Evolutionary conservation across 1,140 invertebrate genomes (phyloP), one percentile per base, ranked within the genome.

Genomic region (Brachionus plicatilis): DNA sequence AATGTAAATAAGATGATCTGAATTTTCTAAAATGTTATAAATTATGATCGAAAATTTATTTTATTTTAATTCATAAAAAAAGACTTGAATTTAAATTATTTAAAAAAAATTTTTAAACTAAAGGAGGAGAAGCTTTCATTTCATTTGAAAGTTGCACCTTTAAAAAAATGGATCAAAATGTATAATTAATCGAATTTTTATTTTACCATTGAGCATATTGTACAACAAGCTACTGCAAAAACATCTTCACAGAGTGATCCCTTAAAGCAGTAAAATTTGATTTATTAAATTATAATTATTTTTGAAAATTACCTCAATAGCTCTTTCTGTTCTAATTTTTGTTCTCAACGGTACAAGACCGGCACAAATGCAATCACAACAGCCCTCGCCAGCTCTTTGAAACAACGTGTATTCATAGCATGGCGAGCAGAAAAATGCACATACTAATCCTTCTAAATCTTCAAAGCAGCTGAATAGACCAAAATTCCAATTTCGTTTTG

Each of bases 301-400:
- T 37, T 29, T 3, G 1, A 37, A 41, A 65, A 37, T 80, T 56
- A 80, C 76, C 9, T 80, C 20, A 37, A 80, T 80, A n/a, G 14
- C 79, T 82, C 79, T 60, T 47, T 82, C 27, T 11, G 53, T 82
- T 60, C 79, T 60, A 82, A 82, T 20, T 65, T 82, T 82, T 27
- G 79, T 82, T 65, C 79, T 14, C 6, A 82, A 17, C 1, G 79
- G 53, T 29, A 82, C 9, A 11, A 82, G 27, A 6, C 79, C 79
- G 20, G 37, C 79, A 17, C 33, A 82, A 27, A 33, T 47, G 41
- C 79, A 82, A 14, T 47, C 65, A 68, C 79, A 82, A 27, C 14
- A 82, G n/a, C 41, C 53, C 17, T 82, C 79, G 12, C 79, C 79
- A 9, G 79, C 53, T 27, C 37, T 47, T 4, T 24, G 4, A 82